These are phyloP conservation scores for Alces alces DNA, from an alignment of 2,113 vertebrate genomes.

Conservation along the genomic window DNA sequence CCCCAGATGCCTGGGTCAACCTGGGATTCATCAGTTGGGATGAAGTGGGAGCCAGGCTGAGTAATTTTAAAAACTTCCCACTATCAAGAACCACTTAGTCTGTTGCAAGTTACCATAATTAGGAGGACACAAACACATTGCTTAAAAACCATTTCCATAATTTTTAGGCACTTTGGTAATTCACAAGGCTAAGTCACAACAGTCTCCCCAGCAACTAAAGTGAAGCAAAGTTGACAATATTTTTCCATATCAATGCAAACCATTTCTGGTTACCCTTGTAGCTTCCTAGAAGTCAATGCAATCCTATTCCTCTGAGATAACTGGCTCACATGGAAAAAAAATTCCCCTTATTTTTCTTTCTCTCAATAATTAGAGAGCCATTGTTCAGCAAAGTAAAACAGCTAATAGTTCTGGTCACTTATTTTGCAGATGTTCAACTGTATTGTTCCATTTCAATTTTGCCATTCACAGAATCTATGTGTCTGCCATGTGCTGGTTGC, in stretches of 20 bases:
- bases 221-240: background rate
- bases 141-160: background rate
- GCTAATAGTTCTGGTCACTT: background rate
- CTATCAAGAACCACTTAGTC: background rate
- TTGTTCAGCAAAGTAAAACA: background rate
- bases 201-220: background rate
- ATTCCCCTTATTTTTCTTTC: background rate
- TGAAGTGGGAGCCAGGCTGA: background rate
- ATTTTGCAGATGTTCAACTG: background rate
- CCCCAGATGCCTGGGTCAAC: background rate
- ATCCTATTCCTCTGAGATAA: background rate
- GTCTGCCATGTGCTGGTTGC: background rate
- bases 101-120: background rate
- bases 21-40: background rate
- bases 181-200: background rate
- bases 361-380: background rate
- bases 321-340: background rate
- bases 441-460: background rate
- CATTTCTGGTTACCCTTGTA: background rate
- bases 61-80: background rate
- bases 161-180: background rate
- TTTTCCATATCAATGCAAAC: background rate
- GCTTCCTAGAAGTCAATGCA: background rate
- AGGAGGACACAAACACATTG: background rate
- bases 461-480: background rate